These are phyloP conservation scores for Actinopyga echinites DNA, from an alignment of 53 echinoderm and acorn worm genomes.

Conservation along the genomic window DNA sequence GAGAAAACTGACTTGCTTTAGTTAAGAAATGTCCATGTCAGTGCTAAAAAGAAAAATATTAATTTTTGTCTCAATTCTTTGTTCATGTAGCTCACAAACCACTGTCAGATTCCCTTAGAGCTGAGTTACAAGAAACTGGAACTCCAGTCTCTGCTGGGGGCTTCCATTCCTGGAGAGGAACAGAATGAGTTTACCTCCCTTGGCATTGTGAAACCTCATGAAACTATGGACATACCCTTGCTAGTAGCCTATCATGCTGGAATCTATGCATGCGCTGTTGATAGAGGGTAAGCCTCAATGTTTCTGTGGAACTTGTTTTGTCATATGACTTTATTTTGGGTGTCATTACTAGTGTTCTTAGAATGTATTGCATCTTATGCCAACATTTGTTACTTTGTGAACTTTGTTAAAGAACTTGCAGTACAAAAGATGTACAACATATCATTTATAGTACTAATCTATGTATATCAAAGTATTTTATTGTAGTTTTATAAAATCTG, in stretches of 20 bases:
- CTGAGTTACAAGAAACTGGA: conserved; percentile 97
- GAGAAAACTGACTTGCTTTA: not conserved
- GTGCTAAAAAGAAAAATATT: not conserved
- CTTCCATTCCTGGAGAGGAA: conserved; percentile 86
- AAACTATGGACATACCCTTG: conserved; percentile 80
- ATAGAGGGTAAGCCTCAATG: conserved; percentile 73
- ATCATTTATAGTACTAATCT: too few relatives aligned
- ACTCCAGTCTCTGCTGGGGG: conserved; percentile 75
- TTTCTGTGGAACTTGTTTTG: not conserved
- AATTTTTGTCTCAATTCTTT: not conserved
- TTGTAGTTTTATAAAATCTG: too few relatives aligned
- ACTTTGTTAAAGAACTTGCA: too few relatives aligned
- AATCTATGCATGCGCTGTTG: conserved; percentile 87
- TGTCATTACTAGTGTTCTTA: not conserved
- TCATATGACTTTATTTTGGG: not conserved
- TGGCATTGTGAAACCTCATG: conserved; percentile 61
- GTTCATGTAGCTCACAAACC: conserved; percentile 66
- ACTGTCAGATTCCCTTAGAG: conserved; percentile 76
- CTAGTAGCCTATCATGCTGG: conserved; percentile 85
- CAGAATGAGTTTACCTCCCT: conserved; percentile 75
- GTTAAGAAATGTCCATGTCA: not conserved
- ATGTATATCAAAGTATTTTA: too few relatives aligned
- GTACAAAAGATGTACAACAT: too few relatives aligned
- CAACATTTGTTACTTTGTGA: too few relatives aligned
- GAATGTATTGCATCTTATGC: too few relatives aligned